Evolutionary conservation across 2,888 invertebrate genomes (phyloP).

Genomic region (Dicyrtomina minuta): DNA sequence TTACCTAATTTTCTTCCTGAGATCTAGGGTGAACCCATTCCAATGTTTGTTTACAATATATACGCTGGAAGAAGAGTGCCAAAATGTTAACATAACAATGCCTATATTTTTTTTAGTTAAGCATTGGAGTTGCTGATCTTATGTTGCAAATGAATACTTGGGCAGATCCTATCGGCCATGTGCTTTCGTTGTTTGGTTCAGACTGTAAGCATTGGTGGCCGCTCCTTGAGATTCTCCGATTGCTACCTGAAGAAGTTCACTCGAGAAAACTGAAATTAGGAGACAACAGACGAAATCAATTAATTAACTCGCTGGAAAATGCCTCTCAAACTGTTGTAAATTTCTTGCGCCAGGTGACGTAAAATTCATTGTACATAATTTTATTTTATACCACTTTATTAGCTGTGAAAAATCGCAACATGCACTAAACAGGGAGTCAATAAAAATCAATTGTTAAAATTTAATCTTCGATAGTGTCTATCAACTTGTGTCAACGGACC

Average conservation of each 20-base stretch:
- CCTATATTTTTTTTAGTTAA: conserved; percentile 62
- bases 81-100: neutral
- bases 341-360: conserved; percentile 64
- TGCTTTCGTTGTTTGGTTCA: conserved; percentile 74
- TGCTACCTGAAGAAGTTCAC: conserved; percentile 93
- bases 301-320: conserved; percentile 64
- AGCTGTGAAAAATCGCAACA: too few relatives aligned
- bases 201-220: conserved; percentile 66
- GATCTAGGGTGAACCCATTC: too few relatives aligned
- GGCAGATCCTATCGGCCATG: conserved; percentile 82
- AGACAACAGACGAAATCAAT: conserved; percentile 83
- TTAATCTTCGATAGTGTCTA: conserved; percentile 13
- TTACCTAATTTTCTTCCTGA: too few relatives aligned
- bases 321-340: conserved; percentile 76
- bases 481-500: conserved; percentile 19
- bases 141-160: conserved; percentile 91
- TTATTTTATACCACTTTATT: too few relatives aligned
- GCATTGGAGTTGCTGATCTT: conserved; percentile 88
- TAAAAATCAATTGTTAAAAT: neutral
- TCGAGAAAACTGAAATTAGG: conserved; percentile 76
- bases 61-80: neutral
- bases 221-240: conserved; percentile 85
- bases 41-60: neutral
- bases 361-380: neutral
- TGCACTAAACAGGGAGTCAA: too few relatives aligned